phyloP scores from a whole-genome alignment of 2,888 invertebrate genomes.

The Lepidocyrtoides sp. region DNA sequence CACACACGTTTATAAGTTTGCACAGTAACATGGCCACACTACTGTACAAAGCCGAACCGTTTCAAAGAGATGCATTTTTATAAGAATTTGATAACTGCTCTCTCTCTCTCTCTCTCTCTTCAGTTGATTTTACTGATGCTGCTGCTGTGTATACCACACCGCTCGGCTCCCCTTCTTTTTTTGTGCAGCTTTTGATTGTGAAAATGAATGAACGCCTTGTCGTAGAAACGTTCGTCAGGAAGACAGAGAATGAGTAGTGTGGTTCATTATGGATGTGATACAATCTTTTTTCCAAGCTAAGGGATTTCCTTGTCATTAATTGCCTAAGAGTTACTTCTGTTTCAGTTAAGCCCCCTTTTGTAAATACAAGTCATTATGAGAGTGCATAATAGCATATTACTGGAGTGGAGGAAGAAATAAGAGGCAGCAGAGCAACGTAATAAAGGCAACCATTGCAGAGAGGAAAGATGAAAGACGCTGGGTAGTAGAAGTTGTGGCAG shows the following conservation, averaged over 20 bases:
- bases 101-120: too few species aligned
- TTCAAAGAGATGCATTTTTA: slow-evolving; percentile 67
- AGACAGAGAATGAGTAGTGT: slow-evolving; percentile 74
- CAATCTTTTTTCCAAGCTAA: slow-evolving; percentile 73
- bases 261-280: slow-evolving; percentile 77
- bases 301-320: slow-evolving; percentile 85
- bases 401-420: slow-evolving; percentile 2
- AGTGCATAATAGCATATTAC: slow-evolving; percentile 34
- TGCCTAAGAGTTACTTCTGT: slow-evolving; percentile 80
- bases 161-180: slow-evolving; percentile 14
- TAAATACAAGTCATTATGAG: slow-evolving; percentile 67
- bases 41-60: slow-evolving; percentile 3
- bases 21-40: slow-evolving; percentile 21
- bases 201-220: slow-evolving; percentile 76
- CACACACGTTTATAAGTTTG: neutral
- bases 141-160: too few species aligned
- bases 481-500: neutral
- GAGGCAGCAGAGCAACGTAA: neutral
- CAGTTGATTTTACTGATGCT: neutral
- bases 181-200: slow-evolving; percentile 38
- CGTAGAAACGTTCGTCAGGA: slow-evolving; percentile 56
- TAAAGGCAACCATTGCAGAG: too few species aligned
- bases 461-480: slow-evolving; percentile 23
- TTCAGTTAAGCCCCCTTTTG: slow-evolving; percentile 72
- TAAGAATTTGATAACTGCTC: slow-evolving; percentile 60